Conservation (phyloP, 2,797 vertebrate genomes). For the Toxotes lorentzi region DNA sequence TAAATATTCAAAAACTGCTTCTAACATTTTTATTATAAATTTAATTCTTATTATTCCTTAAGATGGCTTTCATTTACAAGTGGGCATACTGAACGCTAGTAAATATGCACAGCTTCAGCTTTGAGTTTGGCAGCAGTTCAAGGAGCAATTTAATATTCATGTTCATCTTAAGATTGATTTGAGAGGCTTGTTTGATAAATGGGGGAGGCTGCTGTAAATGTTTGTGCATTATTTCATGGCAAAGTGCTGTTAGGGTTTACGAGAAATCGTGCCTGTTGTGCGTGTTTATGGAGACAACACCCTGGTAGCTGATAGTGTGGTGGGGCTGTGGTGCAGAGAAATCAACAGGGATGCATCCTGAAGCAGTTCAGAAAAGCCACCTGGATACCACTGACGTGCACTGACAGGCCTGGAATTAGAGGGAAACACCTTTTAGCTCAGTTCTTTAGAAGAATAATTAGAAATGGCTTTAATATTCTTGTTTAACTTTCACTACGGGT, state of each 20-base stretch:
- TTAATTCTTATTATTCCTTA: neutral
- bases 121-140: constrained; percentile 33
- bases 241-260: constrained; percentile 31
- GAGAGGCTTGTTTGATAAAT: constrained; percentile 43
- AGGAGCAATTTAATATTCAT: constrained; percentile 10
- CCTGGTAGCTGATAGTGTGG: constrained; percentile 26
- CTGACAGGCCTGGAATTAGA: constrained; percentile 38
- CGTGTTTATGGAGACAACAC: constrained; percentile 45
- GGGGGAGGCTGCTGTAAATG: neutral
- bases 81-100: neutral
- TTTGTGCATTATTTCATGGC: constrained; percentile 28
- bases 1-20: no score
- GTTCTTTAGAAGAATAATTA: constrained; percentile 25
- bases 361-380: constrained; percentile 43
- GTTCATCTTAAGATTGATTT: constrained; percentile 21
- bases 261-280: constrained; percentile 27
- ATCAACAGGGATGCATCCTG: constrained; percentile 51
- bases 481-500: neutral
- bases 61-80: neutral
- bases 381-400: constrained; percentile 36
- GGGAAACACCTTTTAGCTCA: constrained; percentile 32
- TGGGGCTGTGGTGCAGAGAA: constrained; percentile 23
- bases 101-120: constrained; percentile 7
- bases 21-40: neutral
- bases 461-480: constrained; percentile 9